A percentile compares a stretch with the other conserved stretches of the same genome.
Evolutionary conservation across 2,888 invertebrate genomes (phyloP).

Genomic region (Tenodera sinensis): DNA sequence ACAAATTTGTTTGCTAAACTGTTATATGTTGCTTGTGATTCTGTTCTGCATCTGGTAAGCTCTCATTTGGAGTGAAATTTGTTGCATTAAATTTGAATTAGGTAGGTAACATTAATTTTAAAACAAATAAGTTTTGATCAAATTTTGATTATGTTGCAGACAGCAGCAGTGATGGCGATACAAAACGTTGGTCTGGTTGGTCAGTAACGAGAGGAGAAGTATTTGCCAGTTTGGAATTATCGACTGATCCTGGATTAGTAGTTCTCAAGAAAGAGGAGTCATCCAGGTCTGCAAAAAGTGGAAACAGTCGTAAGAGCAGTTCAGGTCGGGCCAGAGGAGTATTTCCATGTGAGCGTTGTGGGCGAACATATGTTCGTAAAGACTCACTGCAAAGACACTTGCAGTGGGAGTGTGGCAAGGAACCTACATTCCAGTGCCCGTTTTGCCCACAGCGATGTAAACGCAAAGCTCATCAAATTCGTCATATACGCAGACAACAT

Average conservation of each 20-base stretch:
- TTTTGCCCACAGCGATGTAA: slow-evolving; percentile 47
- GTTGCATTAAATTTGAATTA: too few relatives aligned
- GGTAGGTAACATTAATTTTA: neutral
- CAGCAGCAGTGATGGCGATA: slow-evolving; percentile 11
- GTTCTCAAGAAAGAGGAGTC: neutral
- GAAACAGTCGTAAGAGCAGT: neutral
- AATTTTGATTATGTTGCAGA: neutral
- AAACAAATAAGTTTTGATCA: neutral
- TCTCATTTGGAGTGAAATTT: too few relatives aligned
- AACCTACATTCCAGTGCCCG: slow-evolving; percentile 49
- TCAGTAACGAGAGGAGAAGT: slow-evolving; percentile 25
- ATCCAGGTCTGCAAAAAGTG: neutral
- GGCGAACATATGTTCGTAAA: slow-evolving; percentile 37
- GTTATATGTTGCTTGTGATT: neutral
- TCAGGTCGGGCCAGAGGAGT: slow-evolving; percentile 17
- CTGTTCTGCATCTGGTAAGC: neutral
- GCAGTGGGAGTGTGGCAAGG: slow-evolving; percentile 51
- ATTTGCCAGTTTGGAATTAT: neutral
- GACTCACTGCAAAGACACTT: slow-evolving; percentile 38
- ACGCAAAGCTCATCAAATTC: slow-evolving; percentile 48
- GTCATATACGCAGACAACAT: slow-evolving; percentile 54
- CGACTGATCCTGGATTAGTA: neutral
- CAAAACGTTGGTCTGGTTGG: slow-evolving; percentile 34
- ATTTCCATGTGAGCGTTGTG: slow-evolving; percentile 37
- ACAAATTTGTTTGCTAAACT: neutral